Evolutionary conservation across 2,888 invertebrate species (phyloP).

Genomic region (Dicyrtomina minuta): DNA sequence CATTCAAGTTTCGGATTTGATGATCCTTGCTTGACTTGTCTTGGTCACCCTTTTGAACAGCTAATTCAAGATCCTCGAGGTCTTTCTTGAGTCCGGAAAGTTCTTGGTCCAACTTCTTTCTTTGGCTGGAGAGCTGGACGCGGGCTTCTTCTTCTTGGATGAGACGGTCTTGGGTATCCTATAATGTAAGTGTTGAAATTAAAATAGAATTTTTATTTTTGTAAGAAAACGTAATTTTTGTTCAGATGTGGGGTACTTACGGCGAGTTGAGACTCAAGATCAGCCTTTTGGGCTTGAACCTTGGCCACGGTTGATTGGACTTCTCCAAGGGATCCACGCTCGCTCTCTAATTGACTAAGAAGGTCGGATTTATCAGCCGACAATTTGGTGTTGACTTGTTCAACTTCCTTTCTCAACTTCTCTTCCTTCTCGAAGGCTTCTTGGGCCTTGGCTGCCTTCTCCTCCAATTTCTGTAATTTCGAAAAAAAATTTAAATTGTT

Average conservation of each 20-base stretch:
- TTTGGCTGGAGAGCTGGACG: constrained; percentile 88
- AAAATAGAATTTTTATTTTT: too few species aligned
- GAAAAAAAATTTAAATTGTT: too few species aligned
- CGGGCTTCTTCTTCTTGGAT: constrained; percentile 96
- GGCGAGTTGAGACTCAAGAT: constrained; percentile 90
- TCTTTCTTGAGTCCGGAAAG: constrained; percentile 94
- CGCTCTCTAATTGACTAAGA: constrained; percentile 83
- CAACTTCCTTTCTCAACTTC: constrained; percentile 95
- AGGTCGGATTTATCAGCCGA: constrained; percentile 92
- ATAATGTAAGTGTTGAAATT: too few species aligned
- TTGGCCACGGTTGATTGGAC: constrained; percentile 92
- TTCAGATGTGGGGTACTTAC: constrained; percentile 67
- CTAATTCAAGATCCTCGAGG: constrained; percentile 91
- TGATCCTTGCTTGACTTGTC: constrained; percentile 98
- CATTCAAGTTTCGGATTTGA: constrained; percentile 96
- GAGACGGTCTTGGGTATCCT: constrained; percentile 96
- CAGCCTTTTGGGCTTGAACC: constrained; percentile 91
- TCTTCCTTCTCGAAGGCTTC: constrained; percentile 92
- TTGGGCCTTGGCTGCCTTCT: constrained; percentile 92
- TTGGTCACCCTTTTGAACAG: constrained; percentile 90
- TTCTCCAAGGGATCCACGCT: constrained; percentile 88
- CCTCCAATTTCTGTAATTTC: constrained; percentile 95
- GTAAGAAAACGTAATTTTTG: too few species aligned
- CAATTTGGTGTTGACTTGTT: constrained; percentile 88
- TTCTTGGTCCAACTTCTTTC: constrained; percentile 97